Percentiles rank a stretch among this genome's conserved stretches.
Evolutionary conservation across 2,888 invertebrate species (phyloP).

Genomic region (Anarsia innoxiella): DNA sequence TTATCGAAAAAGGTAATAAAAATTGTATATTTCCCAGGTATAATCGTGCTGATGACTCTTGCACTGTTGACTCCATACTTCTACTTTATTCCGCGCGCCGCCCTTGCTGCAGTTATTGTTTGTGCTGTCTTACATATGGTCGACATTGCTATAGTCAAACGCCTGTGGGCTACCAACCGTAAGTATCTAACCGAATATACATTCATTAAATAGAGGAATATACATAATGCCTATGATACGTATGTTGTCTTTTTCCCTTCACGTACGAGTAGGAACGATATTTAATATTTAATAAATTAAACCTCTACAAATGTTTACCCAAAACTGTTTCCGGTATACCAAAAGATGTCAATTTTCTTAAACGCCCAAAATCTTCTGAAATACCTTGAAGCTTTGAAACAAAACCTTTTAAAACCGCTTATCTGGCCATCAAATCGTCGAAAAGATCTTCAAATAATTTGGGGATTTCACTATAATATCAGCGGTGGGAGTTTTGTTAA

Average conservation of each 20-base stretch:
- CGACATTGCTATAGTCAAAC: slow-evolving; percentile 74
- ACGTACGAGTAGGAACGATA: no score
- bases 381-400: slow-evolving; percentile 1
- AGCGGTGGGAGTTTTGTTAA: slow-evolving; percentile 26
- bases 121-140: slow-evolving; percentile 86
- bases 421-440: slow-evolving; percentile 4
- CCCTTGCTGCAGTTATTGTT: slow-evolving; percentile 82
- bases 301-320: no score
- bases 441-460: slow-evolving; percentile 13
- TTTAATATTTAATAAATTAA: no score
- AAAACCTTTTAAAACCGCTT: slow-evolving; percentile 7
- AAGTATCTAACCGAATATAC: no score
- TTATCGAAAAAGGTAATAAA: no score
- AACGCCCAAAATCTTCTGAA: background rate
- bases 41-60: slow-evolving; percentile 81
- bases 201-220: no score
- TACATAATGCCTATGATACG: no score
- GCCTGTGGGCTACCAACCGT: slow-evolving; percentile 80
- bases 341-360: no score
- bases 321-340: background rate
- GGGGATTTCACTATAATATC: slow-evolving; percentile 26
- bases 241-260: no score
- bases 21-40: slow-evolving; percentile 64
- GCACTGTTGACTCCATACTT: slow-evolving; percentile 84
- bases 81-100: slow-evolving; percentile 81